These are phyloP conservation scores for Leptopterna dolabrata DNA, from an alignment of 2,888 invertebrate genomes.

Conservation along the genomic window DNA sequence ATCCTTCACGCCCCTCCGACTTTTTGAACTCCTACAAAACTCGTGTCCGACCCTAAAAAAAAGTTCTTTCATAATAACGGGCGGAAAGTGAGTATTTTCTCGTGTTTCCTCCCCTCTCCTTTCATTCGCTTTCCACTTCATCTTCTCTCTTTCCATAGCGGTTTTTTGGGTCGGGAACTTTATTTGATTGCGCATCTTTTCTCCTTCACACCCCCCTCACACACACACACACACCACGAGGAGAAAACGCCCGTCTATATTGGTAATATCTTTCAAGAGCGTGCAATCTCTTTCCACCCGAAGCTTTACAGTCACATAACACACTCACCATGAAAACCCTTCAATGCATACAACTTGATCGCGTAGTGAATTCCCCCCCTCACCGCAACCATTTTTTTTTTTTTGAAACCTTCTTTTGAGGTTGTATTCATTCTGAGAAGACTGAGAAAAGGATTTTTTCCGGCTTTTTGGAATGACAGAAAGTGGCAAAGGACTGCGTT, in stretches of 20 bases:
- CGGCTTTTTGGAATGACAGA: neutral
- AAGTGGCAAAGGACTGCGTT: neutral
- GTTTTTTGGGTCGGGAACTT: neutral
- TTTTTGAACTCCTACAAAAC: neutral
- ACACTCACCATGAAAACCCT: neutral
- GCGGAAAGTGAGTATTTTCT: neutral
- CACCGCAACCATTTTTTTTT: neutral
- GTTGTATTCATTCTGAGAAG: neutral
- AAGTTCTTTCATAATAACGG: neutral
- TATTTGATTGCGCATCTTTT: slow-evolving; percentile 1
- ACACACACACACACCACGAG: neutral
- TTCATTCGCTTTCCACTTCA: slow-evolving; percentile 1
- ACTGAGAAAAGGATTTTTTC: neutral
- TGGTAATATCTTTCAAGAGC: neutral
- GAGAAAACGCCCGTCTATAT: neutral
- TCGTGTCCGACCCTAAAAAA: neutral
- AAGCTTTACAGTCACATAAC: neutral
- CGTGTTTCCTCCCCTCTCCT: neutral
- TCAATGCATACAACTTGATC: neutral
- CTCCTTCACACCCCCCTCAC: neutral
- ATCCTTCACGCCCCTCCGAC: neutral
- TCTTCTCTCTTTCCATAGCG: neutral
- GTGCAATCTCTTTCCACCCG: neutral
- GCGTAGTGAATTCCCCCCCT: neutral
- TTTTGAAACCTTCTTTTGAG: neutral